Percentiles rank a stretch among this genome's conserved stretches.
Evolutionary conservation across 1,140 invertebrate genomes (phyloP).

Genomic region (Cecropterus lyciades): DNA sequence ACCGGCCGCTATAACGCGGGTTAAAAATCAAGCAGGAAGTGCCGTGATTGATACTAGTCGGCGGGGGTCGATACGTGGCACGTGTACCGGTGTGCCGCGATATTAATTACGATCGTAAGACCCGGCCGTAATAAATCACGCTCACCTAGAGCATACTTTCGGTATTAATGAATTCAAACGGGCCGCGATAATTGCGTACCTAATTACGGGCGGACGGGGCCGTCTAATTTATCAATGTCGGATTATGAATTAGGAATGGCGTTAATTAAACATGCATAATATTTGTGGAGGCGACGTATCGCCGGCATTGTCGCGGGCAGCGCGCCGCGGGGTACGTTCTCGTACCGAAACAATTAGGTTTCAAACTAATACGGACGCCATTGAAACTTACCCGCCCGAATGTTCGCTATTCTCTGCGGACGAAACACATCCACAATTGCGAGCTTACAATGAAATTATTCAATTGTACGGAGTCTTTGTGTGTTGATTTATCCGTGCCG

Average conservation of each 20-base stretch:
- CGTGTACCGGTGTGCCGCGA: constrained; percentile 64
- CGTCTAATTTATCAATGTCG: constrained; percentile 81
- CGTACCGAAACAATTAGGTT: constrained; percentile 64
- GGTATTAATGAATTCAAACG: constrained; percentile 80
- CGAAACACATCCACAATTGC: constrained; percentile 41
- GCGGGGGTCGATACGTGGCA: constrained; percentile 48
- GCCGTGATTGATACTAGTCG: constrained; percentile 56
- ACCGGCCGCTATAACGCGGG: constrained; percentile 36
- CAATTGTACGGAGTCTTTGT: constrained; percentile 44
- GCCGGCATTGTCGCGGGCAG: constrained; percentile 48
- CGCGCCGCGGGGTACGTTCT: constrained; percentile 41
- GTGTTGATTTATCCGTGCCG: constrained; percentile 46
- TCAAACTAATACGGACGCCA: constrained; percentile 61
- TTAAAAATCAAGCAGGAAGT: constrained; percentile 62
- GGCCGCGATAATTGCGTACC: constrained; percentile 80
- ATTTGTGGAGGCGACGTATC: constrained; percentile 67
- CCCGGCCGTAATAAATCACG: constrained; percentile 74
- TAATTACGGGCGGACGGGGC: constrained; percentile 76
- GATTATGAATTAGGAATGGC: constrained; percentile 81
- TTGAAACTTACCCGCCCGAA: constrained; percentile 56
- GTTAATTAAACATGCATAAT: constrained; percentile 81
- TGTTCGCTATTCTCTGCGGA: constrained; percentile 48
- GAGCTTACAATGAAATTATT: constrained; percentile 50
- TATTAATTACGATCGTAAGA: constrained; percentile 77
- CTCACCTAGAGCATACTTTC: constrained; percentile 62